Conservation (phyloP, 2,888 invertebrate genomes). For the Stenichneumon culpator region DNA sequence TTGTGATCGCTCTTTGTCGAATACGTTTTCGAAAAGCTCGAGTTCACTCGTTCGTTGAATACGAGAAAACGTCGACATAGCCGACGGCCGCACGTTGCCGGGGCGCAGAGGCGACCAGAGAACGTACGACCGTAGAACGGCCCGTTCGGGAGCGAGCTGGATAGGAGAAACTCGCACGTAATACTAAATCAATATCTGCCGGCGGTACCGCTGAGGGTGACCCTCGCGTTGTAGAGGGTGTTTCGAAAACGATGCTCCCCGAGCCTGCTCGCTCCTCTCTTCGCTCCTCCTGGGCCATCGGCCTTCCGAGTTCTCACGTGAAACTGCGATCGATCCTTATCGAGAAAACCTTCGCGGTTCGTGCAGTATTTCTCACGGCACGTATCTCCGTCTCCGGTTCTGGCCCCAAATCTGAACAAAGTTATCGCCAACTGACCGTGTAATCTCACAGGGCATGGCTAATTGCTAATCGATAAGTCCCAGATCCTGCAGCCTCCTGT, state of each 20-base stretch:
- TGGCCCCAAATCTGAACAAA: background rate
- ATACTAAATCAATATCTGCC: slow-evolving; percentile 83
- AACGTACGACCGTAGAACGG: slow-evolving; percentile 67
- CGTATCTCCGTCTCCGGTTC: slow-evolving; percentile 2
- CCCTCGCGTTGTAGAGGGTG: slow-evolving; percentile 73
- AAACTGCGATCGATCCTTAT: slow-evolving; percentile 25
- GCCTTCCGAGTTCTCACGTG: slow-evolving; percentile 7
- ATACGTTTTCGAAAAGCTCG: slow-evolving; percentile 77
- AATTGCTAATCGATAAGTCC: slow-evolving; percentile 50
- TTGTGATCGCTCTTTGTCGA: slow-evolving; percentile 70
- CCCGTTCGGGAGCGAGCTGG: slow-evolving; percentile 64
- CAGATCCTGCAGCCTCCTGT: background rate
- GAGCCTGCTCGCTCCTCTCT: slow-evolving; percentile 1
- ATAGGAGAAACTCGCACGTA: slow-evolving; percentile 75
- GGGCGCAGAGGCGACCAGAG: background rate
- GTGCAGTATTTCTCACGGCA: background rate
- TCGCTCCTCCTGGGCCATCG: slow-evolving; percentile 13
- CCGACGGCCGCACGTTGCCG: slow-evolving; percentile 5
- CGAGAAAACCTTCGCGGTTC: background rate
- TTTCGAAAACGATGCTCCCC: slow-evolving; percentile 73
- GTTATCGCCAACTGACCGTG: slow-evolving; percentile 16
- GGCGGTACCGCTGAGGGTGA: slow-evolving; percentile 75
- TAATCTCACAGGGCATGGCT: slow-evolving; percentile 39
- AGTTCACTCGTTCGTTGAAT: slow-evolving; percentile 74
- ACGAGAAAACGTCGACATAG: slow-evolving; percentile 70